Conservation (phyloP, 23 tunicate genomes). For the Halocynthia roretzi region DNA sequence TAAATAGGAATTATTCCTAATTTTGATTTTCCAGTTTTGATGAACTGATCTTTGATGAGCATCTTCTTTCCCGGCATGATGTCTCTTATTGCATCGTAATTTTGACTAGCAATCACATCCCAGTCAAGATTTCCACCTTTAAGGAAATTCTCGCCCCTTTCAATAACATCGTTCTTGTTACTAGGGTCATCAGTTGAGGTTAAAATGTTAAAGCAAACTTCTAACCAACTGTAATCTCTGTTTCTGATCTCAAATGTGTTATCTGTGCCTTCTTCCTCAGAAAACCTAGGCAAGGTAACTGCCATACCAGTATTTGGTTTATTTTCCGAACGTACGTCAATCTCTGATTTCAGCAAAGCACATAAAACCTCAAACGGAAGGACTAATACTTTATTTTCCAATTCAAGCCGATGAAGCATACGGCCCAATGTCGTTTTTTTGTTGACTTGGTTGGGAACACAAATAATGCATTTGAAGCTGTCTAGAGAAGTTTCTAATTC, state of each 20-base stretch:
- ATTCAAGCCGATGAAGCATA: constrained; percentile 2
- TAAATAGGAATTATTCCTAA: constrained; percentile 4
- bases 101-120: constrained; percentile 33
- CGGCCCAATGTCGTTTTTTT: not conserved
- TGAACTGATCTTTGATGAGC: constrained; percentile 4
- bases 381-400: not conserved
- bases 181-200: constrained; percentile 11
- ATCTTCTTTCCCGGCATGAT: not conserved
- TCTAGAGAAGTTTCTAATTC: not conserved
- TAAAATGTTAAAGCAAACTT: not conserved
- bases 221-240: not conserved
- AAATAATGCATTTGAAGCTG: constrained; percentile 13
- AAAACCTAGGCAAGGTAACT: not conserved
- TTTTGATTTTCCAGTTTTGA: constrained; percentile 4
- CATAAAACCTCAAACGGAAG: constrained; percentile 8
- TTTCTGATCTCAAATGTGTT: not conserved
- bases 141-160: constrained; percentile 19
- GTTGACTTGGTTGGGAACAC: not conserved
- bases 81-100: constrained; percentile 27
- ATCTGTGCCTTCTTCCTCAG: not conserved
- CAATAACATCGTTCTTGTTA: not conserved
- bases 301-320: not conserved
- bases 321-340: not conserved
- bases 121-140: constrained; percentile 20
- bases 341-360: not conserved